Conservation (phyloP, 2,113 vertebrate genomes). For the Melanocharis versteri region DNA sequence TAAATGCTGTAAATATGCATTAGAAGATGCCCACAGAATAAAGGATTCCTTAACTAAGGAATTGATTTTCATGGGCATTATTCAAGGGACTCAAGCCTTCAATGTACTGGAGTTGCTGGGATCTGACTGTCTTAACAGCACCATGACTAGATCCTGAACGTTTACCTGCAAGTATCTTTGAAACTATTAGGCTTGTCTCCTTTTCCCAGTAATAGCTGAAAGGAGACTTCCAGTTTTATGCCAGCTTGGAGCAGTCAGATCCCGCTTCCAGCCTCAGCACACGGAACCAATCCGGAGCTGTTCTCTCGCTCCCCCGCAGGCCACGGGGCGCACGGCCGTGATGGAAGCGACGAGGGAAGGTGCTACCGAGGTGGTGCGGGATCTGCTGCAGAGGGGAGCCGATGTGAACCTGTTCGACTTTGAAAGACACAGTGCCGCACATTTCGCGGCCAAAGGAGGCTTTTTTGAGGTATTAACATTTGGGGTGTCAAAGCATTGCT, state of each 20-base stretch:
- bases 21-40: neutral
- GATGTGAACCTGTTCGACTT: conserved; percentile 79
- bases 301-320: conserved; percentile 65
- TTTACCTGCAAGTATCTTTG: neutral
- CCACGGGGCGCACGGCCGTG: conserved; percentile 83
- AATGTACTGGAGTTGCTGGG: neutral
- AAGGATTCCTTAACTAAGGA: neutral
- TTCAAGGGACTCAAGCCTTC: neutral
- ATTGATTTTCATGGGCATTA: neutral
- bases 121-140: neutral
- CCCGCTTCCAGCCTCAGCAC: neutral
- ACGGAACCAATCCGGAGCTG: neutral
- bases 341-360: conserved; percentile 87
- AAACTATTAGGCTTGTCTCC: neutral
- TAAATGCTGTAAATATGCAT: neutral
- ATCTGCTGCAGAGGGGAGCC: conserved; percentile 81
- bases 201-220: neutral
- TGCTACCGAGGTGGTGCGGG: conserved; percentile 74
- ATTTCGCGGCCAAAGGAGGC: conserved; percentile 90
- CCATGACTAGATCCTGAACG: neutral
- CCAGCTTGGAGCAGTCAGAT: neutral
- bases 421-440: conserved; percentile 77
- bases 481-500: neutral
- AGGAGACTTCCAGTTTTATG: neutral
- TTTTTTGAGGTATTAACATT: conserved; percentile 81